Base-by-base conservation (phyloP, 1,140 invertebrate genomes). In the Plodia interpunctella region DNA sequence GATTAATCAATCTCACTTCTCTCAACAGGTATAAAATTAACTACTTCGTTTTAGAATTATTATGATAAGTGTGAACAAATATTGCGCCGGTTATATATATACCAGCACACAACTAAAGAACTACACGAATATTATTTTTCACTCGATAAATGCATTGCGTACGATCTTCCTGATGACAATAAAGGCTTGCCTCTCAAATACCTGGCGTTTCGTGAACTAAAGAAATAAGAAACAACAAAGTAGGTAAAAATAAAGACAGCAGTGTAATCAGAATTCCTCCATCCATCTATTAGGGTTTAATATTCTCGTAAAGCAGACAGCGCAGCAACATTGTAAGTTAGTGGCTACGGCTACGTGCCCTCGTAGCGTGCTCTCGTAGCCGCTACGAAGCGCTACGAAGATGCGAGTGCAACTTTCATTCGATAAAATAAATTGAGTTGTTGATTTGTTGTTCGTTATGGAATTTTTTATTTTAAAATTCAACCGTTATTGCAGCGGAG, bases 251-350 rank as follows among this genome's bases (percentile, higher is more conserved):
- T 17, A 44, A 15, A 44, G 13, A 44, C 10, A 15, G 38, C 13
- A 15, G 2, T 6, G 38, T 44, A 44, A 44, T 17, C 38, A 15
- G 38, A 17, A 44, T 44, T 44, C 38, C 38, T 44, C 38, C 38
- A 44, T 44, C 15, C 38, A n/a, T 44, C 38, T 44, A 44, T 44
- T 15, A 44, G 38, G 15, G 38, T 17, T n/a, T 44, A 44, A 44
- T 44, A 44, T 44, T 15, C 38, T 15, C 38, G 15, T 44, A 44
- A 44, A 44, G 6, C 38, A 15, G 38, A 44, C 38, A 17, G 38
- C 38, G 38, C 15, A n/a, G 38, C 38, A 15, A 44, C 38, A 15
- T 44, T 44, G 38, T 44, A 44, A 17, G 13, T 44, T 44, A 44
- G 13, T 15, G 38, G 38, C 15, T 15, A n/a, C 15, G 38, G n/a